Percentiles rank a stretch among this genome's conserved stretches.
Conservation (phyloP, 2,797 vertebrate genomes). For the Meriones psammophilus region DNA sequence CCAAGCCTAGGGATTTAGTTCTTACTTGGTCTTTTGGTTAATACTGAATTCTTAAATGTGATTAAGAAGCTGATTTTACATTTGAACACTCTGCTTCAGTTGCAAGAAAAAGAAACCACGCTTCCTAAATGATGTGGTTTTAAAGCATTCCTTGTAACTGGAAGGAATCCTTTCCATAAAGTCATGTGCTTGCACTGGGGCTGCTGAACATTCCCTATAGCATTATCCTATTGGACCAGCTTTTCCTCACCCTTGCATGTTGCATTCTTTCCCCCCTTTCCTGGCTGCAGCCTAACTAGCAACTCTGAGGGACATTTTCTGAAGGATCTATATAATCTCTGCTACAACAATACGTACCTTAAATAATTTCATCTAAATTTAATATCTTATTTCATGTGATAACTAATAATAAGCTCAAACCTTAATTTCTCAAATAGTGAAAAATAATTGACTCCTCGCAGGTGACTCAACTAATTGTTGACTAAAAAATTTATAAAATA, state of each 20-base stretch:
- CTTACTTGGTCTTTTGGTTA: slow-evolving; percentile 57
- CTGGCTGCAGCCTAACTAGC: not conserved
- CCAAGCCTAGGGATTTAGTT: slow-evolving; percentile 52
- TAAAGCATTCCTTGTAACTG: slow-evolving; percentile 41
- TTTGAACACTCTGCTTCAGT: slow-evolving; percentile 47
- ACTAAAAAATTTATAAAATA: not conserved
- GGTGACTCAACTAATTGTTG: slow-evolving; percentile 13
- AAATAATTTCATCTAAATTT: slow-evolving; percentile 10
- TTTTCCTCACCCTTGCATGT: not conserved
- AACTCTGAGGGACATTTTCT: not conserved
- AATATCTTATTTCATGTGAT: not conserved
- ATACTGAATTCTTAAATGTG: slow-evolving; percentile 45
- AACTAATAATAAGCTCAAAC: not conserved
- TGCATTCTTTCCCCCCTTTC: not conserved
- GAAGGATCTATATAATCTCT: not conserved
- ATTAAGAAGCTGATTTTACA: slow-evolving; percentile 66
- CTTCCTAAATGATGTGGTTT: slow-evolving; percentile 64
- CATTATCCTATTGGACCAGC: not conserved
- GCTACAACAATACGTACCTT: not conserved
- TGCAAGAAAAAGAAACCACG: slow-evolving; percentile 15
- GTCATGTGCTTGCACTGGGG: not conserved
- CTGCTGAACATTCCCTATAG: not conserved
- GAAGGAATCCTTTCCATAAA: slow-evolving; percentile 44
- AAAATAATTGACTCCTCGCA: not conserved
- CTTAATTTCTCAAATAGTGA: not conserved